A percentile compares a stretch with the other conserved stretches of the same genome.
These are phyloP conservation scores for Garrulus glandarius DNA, from an alignment of 2,797 vertebrate species.

Conservation along the genomic window DNA sequence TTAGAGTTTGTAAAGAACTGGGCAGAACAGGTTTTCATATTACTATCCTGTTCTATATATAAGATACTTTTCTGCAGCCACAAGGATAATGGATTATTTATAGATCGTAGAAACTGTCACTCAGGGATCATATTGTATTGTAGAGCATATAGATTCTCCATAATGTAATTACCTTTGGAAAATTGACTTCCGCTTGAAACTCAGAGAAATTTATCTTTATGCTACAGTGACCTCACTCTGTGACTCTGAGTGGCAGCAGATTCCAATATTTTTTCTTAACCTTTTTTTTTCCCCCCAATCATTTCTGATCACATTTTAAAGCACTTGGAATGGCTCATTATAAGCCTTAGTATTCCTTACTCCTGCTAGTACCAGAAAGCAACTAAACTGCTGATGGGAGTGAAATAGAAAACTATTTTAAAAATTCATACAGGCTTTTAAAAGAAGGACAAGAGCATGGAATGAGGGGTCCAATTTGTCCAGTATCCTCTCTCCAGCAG, in stretches of 20 bases:
- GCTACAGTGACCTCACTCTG: background rate
- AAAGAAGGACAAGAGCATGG: background rate
- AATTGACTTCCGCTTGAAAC: constrained; percentile 43
- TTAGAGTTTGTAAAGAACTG: background rate
- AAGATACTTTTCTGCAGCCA: background rate
- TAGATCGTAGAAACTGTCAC: background rate
- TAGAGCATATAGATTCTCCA: background rate
- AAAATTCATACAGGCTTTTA: background rate
- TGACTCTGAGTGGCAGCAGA: background rate
- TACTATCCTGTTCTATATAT: background rate
- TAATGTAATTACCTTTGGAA: constrained; percentile 21
- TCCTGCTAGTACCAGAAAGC: background rate
- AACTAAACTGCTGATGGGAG: background rate
- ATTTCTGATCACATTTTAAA: background rate
- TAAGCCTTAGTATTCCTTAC: background rate
- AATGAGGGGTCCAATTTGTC: background rate
- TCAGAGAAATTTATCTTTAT: background rate
- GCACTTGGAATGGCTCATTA: background rate
- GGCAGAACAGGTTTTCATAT: background rate
- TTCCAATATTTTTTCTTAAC: background rate
- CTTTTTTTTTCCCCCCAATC: background rate
- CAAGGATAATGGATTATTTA: constrained; percentile 28
- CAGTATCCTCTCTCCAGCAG: background rate
- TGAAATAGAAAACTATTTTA: background rate
- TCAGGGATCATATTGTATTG: background rate